Evolutionary conservation across 2,113 vertebrate genomes (phyloP).

Genomic region (Carlito syrichta): DNA sequence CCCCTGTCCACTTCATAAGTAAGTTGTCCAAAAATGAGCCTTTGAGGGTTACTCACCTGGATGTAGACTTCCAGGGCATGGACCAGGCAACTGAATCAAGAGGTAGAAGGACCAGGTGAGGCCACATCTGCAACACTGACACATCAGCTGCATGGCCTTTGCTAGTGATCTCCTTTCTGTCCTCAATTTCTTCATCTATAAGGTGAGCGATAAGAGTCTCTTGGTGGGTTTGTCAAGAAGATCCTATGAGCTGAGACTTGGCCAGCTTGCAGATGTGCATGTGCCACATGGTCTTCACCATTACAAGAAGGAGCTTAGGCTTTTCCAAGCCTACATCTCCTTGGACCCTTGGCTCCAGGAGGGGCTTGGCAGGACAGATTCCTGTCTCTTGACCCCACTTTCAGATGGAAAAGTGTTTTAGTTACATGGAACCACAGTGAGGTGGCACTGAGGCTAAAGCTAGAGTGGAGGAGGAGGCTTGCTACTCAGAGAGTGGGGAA

Average conservation of each 20-base stretch:
- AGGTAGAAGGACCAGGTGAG: neutral
- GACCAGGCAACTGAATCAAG: neutral
- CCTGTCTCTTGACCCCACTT: neutral
- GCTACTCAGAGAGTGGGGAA: neutral
- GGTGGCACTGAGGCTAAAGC: neutral
- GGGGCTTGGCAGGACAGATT: neutral
- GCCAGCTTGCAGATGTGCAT: fast-evolving
- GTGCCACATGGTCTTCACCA: neutral
- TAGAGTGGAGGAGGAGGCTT: neutral
- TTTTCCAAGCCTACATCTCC: neutral
- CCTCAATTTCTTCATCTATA: neutral
- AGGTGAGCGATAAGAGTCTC: neutral
- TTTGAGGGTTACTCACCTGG: neutral
- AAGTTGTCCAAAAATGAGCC: neutral
- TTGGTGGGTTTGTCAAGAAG: neutral
- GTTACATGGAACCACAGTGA: neutral
- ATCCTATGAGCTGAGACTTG: neutral
- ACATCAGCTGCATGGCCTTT: no score
- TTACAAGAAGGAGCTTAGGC: neutral
- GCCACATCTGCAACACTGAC: no score
- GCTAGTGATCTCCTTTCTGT: neutral
- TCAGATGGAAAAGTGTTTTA: neutral
- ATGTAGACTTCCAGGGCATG: neutral
- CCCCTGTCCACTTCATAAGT: neutral
- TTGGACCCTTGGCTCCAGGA: neutral